Conservation (phyloP, 2,113 vertebrate species). For the Chloropsis cyanopogon region DNA sequence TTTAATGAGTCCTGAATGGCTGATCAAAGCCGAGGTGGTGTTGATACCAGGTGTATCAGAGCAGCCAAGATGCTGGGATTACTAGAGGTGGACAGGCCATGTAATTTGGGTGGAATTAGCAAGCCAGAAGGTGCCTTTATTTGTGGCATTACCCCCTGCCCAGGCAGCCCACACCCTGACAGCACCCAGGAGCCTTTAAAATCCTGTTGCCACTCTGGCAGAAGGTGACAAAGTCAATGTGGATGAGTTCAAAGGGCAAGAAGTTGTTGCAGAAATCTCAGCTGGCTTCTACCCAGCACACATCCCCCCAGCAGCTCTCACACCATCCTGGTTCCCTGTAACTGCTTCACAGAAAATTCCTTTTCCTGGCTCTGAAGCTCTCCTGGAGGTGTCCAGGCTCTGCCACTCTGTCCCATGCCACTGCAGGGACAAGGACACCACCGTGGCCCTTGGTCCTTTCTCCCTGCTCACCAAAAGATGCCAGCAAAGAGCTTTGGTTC, state of each 20-base stretch:
- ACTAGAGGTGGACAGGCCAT: neutral
- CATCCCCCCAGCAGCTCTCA: neutral
- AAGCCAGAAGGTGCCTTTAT: neutral
- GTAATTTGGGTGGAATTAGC: neutral
- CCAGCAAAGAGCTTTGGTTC: slow-evolving; percentile 62
- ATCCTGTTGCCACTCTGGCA: neutral
- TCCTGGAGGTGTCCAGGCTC: neutral
- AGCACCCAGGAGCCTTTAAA: neutral
- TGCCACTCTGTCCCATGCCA: neutral
- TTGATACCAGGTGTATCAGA: neutral
- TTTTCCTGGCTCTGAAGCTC: neutral
- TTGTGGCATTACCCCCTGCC: neutral
- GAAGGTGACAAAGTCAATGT: accelerated
- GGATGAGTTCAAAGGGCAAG: neutral
- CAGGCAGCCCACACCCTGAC: neutral
- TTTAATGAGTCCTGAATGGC: neutral
- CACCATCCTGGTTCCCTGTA: accelerated
- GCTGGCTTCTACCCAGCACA: neutral
- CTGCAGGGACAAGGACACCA: neutral
- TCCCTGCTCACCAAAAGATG: slow-evolving; percentile 51
- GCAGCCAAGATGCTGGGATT: neutral
- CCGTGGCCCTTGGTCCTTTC: neutral
- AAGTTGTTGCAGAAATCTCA: neutral
- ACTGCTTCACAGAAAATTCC: neutral
- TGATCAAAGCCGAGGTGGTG: neutral